Percentiles rank a stretch among this genome's conserved stretches.
Conservation (phyloP, 2,888 invertebrate species). For the Cynaeus angustus region DNA sequence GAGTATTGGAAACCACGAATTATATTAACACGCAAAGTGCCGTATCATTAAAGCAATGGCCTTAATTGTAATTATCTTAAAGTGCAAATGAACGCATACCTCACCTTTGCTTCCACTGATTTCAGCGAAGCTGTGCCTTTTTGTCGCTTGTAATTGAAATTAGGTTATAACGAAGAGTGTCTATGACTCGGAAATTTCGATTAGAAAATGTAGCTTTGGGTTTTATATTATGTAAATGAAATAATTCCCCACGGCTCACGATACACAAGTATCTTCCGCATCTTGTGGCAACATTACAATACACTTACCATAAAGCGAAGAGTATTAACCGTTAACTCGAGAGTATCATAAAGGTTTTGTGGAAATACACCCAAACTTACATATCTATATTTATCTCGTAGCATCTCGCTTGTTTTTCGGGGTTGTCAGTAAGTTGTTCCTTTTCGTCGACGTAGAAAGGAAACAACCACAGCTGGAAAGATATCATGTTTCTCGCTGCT, state of each 20-base stretch:
- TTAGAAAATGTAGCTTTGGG: constrained; percentile 20
- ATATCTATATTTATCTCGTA: constrained; percentile 46
- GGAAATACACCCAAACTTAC: constrained; percentile 44
- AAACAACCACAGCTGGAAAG: constrained; percentile 54
- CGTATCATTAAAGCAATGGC: constrained; percentile 65
- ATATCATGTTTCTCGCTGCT: constrained; percentile 63
- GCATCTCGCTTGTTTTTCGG: constrained; percentile 36
- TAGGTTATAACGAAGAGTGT: neutral
- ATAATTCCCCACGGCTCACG: constrained; percentile 39
- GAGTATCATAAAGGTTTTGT: constrained; percentile 54
- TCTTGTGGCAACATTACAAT: constrained; percentile 49
- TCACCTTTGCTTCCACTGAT: constrained; percentile 37
- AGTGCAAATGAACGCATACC: constrained; percentile 59
- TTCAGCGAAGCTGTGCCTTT: constrained; percentile 18
- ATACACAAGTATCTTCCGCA: constrained; percentile 44
- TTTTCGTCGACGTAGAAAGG: constrained; percentile 48
- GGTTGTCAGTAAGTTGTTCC: constrained; percentile 32
- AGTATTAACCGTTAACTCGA: constrained; percentile 54
- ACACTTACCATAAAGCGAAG: constrained; percentile 55
- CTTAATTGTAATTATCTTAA: constrained; percentile 62
- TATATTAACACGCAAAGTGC: constrained; percentile 69
- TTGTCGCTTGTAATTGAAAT: constrained; percentile 2
- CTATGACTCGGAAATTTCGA: neutral
- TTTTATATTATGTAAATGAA: constrained; percentile 48
- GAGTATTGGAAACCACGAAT: constrained; percentile 68